Evolutionary conservation across 1,140 invertebrate species (phyloP).

Genomic region (Papilio helenus): DNA sequence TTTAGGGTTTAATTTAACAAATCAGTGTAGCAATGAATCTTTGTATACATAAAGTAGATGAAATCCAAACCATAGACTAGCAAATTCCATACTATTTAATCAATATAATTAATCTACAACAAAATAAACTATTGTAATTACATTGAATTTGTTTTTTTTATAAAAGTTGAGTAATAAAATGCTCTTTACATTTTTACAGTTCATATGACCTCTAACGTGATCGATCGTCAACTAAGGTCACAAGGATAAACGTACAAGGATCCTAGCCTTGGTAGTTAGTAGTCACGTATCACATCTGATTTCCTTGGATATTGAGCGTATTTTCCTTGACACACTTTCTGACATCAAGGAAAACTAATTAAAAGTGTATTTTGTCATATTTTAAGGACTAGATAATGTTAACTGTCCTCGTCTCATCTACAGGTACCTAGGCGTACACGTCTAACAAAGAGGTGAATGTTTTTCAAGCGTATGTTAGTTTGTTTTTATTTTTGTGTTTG

Average conservation of each 20-base stretch:
- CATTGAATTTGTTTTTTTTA: too few species aligned
- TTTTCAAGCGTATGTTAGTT: too few species aligned
- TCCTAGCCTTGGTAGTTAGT: constrained; percentile 11
- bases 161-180: background rate
- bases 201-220: background rate
- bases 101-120: too few species aligned
- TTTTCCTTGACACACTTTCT: constrained; percentile 33
- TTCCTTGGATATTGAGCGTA: constrained; percentile 15
- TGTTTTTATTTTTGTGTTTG: too few species aligned
- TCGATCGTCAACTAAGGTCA: constrained; percentile 23
- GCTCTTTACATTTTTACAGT: background rate
- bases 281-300: constrained; percentile 29
- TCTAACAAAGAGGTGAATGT: too few species aligned
- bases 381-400: background rate
- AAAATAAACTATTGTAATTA: background rate
- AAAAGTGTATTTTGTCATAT: background rate
- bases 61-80: too few species aligned
- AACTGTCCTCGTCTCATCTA: too few species aligned
- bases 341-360: background rate
- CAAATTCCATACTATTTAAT: too few species aligned
- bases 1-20: background rate
- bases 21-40: background rate
- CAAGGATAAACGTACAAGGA: constrained; percentile 31
- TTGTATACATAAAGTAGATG: too few species aligned
- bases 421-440: too few species aligned